Conservation (phyloP, 2,113 vertebrate genomes). For the Seriola rivoliana region DNA sequence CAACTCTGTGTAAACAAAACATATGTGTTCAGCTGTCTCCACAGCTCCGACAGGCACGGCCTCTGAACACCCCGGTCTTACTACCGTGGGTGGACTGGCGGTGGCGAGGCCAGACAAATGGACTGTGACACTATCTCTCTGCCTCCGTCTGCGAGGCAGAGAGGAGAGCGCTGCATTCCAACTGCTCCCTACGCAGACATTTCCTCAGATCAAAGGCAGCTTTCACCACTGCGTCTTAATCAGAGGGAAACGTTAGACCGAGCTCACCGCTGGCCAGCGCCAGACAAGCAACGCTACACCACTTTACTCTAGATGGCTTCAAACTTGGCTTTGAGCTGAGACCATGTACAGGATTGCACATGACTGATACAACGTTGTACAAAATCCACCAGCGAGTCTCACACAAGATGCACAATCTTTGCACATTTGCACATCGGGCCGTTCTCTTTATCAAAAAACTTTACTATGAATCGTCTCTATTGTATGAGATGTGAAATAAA, state of each 20-base stretch:
- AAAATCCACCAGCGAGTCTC: constrained; percentile 42
- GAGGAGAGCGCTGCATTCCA: constrained; percentile 75
- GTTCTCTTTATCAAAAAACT: constrained; percentile 50
- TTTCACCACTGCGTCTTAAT: constrained; percentile 82
- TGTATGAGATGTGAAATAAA: constrained; percentile 57
- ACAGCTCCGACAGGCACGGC: background rate
- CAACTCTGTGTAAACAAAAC: constrained; percentile 8
- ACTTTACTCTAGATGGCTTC: constrained; percentile 43
- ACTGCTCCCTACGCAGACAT: constrained; percentile 80
- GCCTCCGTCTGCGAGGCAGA: constrained; percentile 70
- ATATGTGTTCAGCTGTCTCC: background rate
- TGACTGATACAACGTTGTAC: constrained; percentile 30
- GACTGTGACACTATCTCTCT: constrained; percentile 75
- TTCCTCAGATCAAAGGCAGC: constrained; percentile 85
- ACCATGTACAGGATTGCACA: constrained; percentile 36
- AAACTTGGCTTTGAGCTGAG: constrained; percentile 51
- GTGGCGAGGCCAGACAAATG: constrained; percentile 72
- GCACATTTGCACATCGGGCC: background rate
- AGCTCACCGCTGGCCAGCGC: constrained; percentile 74
- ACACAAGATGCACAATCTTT: background rate
- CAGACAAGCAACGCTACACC: constrained; percentile 66
- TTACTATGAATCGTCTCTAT: constrained; percentile 28
- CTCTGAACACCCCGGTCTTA: background rate
- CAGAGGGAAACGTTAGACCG: constrained; percentile 77
- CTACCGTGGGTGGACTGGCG: constrained; percentile 46